Evolutionary conservation across 1,140 invertebrate genomes (phyloP).

Genomic region (Leptinotarsa texana): DNA sequence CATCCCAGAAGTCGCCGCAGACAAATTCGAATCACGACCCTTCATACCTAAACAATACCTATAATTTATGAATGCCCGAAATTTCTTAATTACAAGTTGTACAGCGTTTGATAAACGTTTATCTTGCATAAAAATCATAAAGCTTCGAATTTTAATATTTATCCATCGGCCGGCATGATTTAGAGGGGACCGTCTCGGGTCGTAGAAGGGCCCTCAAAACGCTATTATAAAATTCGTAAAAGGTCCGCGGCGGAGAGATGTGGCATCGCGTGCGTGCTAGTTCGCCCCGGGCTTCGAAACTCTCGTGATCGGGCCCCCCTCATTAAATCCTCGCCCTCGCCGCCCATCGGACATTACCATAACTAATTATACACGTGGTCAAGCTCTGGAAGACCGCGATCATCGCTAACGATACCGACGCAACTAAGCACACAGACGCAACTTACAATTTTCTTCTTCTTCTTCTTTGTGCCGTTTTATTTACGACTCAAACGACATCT

Average conservation of each 20-base stretch:
- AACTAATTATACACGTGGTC: slow-evolving; percentile 50
- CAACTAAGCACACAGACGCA: not conserved
- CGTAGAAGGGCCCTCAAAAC: slow-evolving; percentile 10
- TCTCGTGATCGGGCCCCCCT: slow-evolving; percentile 37
- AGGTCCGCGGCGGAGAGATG: not conserved
- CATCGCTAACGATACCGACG: slow-evolving; percentile 15
- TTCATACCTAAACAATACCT: slow-evolving; percentile 16
- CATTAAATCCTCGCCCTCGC: slow-evolving; percentile 45
- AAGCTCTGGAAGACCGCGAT: slow-evolving; percentile 11
- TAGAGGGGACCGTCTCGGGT: not conserved
- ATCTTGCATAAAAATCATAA: slow-evolving; percentile 25
- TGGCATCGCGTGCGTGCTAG: slow-evolving; percentile 25
- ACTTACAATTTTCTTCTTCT: not conserved
- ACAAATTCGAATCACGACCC: slow-evolving; percentile 7
- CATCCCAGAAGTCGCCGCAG: slow-evolving; percentile 7
- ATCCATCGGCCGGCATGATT: slow-evolving; percentile 15
- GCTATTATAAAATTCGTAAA: slow-evolving; percentile 27
- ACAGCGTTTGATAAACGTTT: slow-evolving; percentile 23
- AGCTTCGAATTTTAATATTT: slow-evolving; percentile 24
- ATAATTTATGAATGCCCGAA: slow-evolving; percentile 20
- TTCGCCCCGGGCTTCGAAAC: slow-evolving; percentile 10
- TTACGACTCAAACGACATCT: slow-evolving; percentile 11
- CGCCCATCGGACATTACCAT: slow-evolving; percentile 49
- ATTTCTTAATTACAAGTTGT: slow-evolving; percentile 26
- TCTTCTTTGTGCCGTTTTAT: slow-evolving; percentile 14